Evolutionary conservation across 2,888 invertebrate species (phyloP), one percentile per base, ranked within the genome.

Genomic region (Mythimna pallens): DNA sequence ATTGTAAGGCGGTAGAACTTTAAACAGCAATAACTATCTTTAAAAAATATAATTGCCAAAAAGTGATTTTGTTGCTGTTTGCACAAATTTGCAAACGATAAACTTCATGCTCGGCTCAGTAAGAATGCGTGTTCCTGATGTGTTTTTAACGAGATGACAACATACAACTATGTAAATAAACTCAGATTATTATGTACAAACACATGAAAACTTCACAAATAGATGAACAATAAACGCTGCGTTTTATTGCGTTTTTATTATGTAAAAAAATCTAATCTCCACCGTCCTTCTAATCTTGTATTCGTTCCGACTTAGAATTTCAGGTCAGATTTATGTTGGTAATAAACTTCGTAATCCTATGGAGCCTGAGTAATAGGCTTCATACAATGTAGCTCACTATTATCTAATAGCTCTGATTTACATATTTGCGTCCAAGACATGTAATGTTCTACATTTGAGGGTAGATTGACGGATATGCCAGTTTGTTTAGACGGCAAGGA

Each of bases 401-500:
- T 74, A 67, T 80, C 36, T 43, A 76, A 81, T 63, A 69, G 25
- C 36, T 50, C 22, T 14, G 34, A 70, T 79, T 78, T 72, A 40
- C 70, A 81, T 76, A 70, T 76, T 66, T 73, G 59, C 43, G 30
- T 67, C 12, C 43, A 62, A 62, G 58, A 63, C 58, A 50, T 76
- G 50, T n/a, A 61, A 17, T 64, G 30, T 70, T 25, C n/a, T 61
- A 70, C 30, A 50, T 78, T 78, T 65, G 68, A 70, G 70, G 71
- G 65, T 70, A 79, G 65, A 69, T 78, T 76, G 66, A 84, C 77
- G 83, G 71, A 71, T 82, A 79, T 76, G 79, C 77, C 76, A 85
- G 81, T 85, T 89, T 87, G 86, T 86, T 82, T 87, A 84, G 81
- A 81, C 77, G 72, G 69, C 34, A 72, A 69, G 52, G 65, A 86